Evolutionary conservation across 2,888 invertebrate genomes (phyloP).

Genomic region (Pollenia amentaria): DNA sequence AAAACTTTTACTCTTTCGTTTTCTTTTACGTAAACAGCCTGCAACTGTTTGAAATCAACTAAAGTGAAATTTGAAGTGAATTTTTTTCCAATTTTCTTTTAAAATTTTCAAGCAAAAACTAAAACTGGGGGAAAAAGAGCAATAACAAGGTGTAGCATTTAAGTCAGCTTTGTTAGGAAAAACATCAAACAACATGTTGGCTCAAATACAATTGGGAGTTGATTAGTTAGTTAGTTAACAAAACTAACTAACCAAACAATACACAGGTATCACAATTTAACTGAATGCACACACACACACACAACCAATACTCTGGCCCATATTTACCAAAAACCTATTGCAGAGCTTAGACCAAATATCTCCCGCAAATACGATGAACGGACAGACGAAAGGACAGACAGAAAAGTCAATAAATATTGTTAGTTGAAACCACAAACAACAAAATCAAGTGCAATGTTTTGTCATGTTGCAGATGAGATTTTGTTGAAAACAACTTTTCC

Average conservation of each 20-base stretch:
- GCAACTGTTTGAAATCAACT: conserved; percentile 1
- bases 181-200: conserved; percentile 43
- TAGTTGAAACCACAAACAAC: conserved; percentile 1
- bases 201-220: conserved; percentile 62
- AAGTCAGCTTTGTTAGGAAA: conserved; percentile 45
- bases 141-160: conserved; percentile 59
- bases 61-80: conserved; percentile 61
- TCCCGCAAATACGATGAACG: conserved; percentile 2
- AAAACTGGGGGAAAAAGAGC: background rate
- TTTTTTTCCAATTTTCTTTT: conserved; percentile 35
- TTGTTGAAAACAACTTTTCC: background rate
- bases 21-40: conserved; percentile 19
- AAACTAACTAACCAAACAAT: conserved; percentile 59
- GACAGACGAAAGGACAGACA: conserved; percentile 7
- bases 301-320: background rate
- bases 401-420: conserved; percentile 56
- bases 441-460: conserved; percentile 59
- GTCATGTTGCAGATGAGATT: background rate
- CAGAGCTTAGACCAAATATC: conserved; percentile 7
- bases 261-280: conserved; percentile 28
- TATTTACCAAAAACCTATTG: background rate
- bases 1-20: conserved; percentile 58
- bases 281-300: background rate
- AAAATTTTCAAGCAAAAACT: background rate
- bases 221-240: conserved; percentile 66